phyloP scores from a whole-genome alignment of 2,113 vertebrate species.

The Candoia aspera region DNA sequence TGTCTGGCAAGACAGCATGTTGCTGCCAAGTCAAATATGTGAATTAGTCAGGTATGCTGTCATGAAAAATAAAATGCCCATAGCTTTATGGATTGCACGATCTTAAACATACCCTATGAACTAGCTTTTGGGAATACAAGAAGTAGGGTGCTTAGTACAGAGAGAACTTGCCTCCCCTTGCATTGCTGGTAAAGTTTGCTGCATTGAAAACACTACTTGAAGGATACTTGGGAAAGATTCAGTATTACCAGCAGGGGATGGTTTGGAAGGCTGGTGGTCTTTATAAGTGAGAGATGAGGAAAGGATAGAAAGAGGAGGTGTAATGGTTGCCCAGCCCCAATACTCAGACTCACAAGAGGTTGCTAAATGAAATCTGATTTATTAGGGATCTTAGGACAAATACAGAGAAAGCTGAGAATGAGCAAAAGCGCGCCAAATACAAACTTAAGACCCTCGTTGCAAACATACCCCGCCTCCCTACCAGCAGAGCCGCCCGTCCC shows the following conservation, averaged over 20 bases:
- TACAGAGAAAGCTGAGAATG: no score
- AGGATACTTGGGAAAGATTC: neutral
- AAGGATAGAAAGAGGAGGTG: neutral
- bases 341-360: no score
- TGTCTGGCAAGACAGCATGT: slow-evolving; percentile 9
- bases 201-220: neutral
- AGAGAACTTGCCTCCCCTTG: neutral
- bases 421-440: no score
- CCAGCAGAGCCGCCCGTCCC: no score
- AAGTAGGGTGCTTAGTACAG: neutral
- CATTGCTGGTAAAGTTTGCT: neutral
- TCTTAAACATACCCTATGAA: neutral
- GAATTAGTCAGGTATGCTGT: slow-evolving; percentile 24
- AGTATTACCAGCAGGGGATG: neutral
- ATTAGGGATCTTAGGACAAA: no score
- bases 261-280: neutral
- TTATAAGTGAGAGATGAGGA: no score
- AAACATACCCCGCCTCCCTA: no score
- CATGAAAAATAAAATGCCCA: neutral
- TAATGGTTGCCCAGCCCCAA: no score
- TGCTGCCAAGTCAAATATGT: slow-evolving; percentile 33
- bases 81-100: neutral
- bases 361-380: no score
- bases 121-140: neutral
- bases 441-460: no score